These are phyloP conservation scores for Ophthalmolycus amberensis DNA, from an alignment of 2,113 vertebrate species.

Conservation along the genomic window DNA sequence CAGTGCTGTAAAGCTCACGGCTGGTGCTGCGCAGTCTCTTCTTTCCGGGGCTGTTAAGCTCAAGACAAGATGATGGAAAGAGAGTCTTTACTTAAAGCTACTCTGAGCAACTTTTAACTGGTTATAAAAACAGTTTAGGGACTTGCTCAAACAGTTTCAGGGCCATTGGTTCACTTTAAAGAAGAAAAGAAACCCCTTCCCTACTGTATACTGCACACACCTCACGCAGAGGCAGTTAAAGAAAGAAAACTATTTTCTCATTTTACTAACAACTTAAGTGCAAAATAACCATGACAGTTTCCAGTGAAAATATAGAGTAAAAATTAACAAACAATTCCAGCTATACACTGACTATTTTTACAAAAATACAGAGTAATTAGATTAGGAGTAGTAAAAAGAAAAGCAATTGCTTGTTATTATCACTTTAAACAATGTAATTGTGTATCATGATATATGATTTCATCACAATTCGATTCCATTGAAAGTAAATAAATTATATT, in stretches of 20 bases:
- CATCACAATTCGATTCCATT: too few species aligned
- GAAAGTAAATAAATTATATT: too few species aligned
- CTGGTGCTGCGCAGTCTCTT: too few species aligned
- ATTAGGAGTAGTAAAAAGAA: not conserved
- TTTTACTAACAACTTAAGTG: not conserved
- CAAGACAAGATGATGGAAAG: too few species aligned
- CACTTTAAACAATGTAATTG: not conserved
- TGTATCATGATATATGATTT: not conserved
- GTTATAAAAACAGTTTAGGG: not conserved
- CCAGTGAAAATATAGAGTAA: not conserved
- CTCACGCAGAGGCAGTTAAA: not conserved
- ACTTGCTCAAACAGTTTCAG: slow-evolving; percentile 22
- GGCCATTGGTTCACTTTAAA: slow-evolving; percentile 9
- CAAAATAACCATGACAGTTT: not conserved
- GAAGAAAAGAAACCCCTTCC: not conserved
- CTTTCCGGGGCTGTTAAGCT: too few species aligned
- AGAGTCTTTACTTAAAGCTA: too few species aligned
- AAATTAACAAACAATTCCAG: not conserved
- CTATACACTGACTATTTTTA: too few species aligned
- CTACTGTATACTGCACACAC: not conserved
- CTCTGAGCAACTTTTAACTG: not conserved
- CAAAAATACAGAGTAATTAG: not conserved
- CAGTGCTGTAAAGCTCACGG: too few species aligned
- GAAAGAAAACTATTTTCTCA: not conserved
- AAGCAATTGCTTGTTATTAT: not conserved